phyloP scores from a whole-genome alignment of 2,113 vertebrate species.

The Tychaedon coryphoeus region DNA sequence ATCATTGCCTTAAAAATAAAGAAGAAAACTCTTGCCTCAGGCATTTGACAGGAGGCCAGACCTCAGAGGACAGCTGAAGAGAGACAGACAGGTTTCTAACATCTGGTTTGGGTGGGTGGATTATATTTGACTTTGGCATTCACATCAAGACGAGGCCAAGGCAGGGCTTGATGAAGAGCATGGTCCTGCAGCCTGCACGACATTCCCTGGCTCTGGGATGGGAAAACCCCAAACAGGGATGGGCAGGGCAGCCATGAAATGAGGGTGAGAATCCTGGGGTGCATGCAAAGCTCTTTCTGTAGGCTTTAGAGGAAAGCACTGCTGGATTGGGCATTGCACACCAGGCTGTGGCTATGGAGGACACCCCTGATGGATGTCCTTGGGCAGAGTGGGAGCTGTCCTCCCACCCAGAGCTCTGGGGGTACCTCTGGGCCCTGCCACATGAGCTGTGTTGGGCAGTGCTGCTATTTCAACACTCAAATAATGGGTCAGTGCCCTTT shows the following conservation, averaged over 20 bases:
- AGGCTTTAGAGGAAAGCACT: background rate
- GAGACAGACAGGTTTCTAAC: constrained; percentile 35
- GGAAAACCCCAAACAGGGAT: background rate
- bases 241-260: background rate
- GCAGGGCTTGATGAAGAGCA: background rate
- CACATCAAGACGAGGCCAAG: background rate
- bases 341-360: background rate
- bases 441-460: background rate
- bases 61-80: constrained; percentile 15
- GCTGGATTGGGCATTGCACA: background rate
- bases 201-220: background rate
- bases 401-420: background rate
- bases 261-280: background rate
- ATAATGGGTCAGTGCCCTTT: background rate
- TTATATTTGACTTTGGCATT: constrained; percentile 23
- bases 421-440: background rate
- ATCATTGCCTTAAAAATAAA: constrained; percentile 3
- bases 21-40: background rate
- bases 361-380: background rate
- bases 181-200: background rate
- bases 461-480: background rate
- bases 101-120: constrained; percentile 22
- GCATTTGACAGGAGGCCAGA: background rate
- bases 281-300: background rate
- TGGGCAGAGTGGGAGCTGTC: background rate